Base-by-base conservation (phyloP, 2,797 vertebrate species). In the Spondyliosoma cantharus region DNA sequence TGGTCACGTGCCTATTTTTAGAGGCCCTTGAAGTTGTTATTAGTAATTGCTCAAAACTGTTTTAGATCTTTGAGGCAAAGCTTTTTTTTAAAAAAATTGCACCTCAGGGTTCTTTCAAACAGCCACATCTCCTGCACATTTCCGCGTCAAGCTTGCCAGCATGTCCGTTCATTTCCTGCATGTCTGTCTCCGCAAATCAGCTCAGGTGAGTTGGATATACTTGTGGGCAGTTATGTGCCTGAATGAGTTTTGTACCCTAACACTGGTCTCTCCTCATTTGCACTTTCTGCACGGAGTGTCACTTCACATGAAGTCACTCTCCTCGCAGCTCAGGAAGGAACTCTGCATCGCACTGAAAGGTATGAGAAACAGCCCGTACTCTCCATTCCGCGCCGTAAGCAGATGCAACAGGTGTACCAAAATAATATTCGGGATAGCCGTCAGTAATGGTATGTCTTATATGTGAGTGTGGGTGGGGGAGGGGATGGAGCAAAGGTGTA, bases 1-100 rank as follows among this genome's bases (percentile, higher is more conserved):
- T 60, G 37, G 45, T 79, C 56, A 61, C 58, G 24, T 56, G 60
- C 63, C 19, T 78, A 69, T 76, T 80, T 86, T 80, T 43, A 65
- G 53, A 78, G 16, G 46, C 46, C 32, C 58, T 32, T 49, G 5
- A 17, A 45, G 59, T 65, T 77, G 16, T 76, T 80, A 25, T 50
- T 43, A 67, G 14, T 50, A 58, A 76, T 72, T n/a, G 0, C 37
- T 53, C 24, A 4, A 6, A 27, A 69, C 65, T 66, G 20, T 52
- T 45, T 7, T 17, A 43, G n/a, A 45, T 56, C 13, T 71, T 63
- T 53, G 37, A 46, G 56, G 59, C 2, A 15, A 42, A 45, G 63
- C 46, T 20, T 49, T 62, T 61, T 56, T 59, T 79, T n/a, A n/a
- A n/a, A n/a, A n/a, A 27, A 19, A 25, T 37, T 58, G 62, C 37